Evolutionary conservation across 1,140 invertebrate genomes (phyloP).

Genomic region (Pararge aegeria): DNA sequence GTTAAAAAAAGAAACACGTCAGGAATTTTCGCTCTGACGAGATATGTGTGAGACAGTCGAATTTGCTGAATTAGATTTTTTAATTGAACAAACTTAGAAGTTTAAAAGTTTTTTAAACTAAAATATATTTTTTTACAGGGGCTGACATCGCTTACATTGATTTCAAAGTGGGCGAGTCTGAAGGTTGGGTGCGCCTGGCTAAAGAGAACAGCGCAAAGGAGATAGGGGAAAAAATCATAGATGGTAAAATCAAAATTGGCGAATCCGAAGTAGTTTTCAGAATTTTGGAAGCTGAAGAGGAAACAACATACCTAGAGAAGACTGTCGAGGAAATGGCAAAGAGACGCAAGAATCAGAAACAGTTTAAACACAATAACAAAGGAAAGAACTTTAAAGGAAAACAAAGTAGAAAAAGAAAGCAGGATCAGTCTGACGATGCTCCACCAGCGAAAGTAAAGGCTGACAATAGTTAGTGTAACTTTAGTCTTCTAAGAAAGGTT

Average conservation of each 20-base stretch:
- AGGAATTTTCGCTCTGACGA: too few relatives aligned
- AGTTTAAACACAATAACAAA: slow-evolving; percentile 61
- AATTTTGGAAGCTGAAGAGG: slow-evolving; percentile 85
- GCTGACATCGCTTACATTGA: slow-evolving; percentile 87
- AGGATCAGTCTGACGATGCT: slow-evolving; percentile 47
- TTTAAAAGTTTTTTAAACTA: too few relatives aligned
- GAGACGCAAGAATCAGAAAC: slow-evolving; percentile 72
- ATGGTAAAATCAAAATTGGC: slow-evolving; percentile 81
- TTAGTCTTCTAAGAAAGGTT: neutral
- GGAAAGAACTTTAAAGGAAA: slow-evolving; percentile 50
- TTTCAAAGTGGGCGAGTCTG: slow-evolving; percentile 85
- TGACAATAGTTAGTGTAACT: slow-evolving; percentile 42
- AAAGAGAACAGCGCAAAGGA: slow-evolving; percentile 85
- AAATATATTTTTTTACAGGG: slow-evolving; percentile 43
- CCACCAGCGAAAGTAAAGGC: slow-evolving; percentile 53
- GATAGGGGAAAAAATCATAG: slow-evolving; percentile 83
- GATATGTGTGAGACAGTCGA: too few relatives aligned
- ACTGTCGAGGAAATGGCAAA: slow-evolving; percentile 82
- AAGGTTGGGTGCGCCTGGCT: slow-evolving; percentile 86
- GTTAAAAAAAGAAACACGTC: too few relatives aligned
- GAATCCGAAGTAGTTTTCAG: slow-evolving; percentile 81
- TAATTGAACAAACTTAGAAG: too few relatives aligned
- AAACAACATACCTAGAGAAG: slow-evolving; percentile 83
- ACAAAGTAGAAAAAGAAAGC: slow-evolving; percentile 51
- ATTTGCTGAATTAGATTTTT: too few relatives aligned